A percentile compares a stretch with the other conserved stretches of the same genome.
Evolutionary conservation across 2,113 vertebrate species (phyloP).

Genomic region (Podiceps cristatus): DNA sequence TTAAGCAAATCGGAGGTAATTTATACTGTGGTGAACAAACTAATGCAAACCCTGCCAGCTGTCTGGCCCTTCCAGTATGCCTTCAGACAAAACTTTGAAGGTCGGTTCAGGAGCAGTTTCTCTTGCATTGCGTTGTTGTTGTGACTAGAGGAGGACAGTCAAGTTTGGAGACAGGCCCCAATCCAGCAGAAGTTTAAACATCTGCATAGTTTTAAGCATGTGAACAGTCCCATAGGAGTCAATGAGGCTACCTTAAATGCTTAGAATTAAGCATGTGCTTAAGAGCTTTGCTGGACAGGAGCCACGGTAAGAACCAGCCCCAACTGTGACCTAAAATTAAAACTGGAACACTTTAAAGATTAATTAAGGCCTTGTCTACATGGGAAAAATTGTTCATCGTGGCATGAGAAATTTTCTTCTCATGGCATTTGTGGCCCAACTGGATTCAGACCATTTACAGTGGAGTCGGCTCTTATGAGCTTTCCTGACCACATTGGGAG

Average conservation of each 20-base stretch:
- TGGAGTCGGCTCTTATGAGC: neutral
- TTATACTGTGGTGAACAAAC: conserved; percentile 72
- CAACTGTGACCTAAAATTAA: conserved; percentile 69
- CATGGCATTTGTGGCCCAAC: conserved; percentile 41
- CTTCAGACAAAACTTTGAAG: conserved; percentile 65
- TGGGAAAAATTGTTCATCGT: conserved; percentile 59
- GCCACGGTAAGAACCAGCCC: conserved; percentile 53
- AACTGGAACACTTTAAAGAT: conserved; percentile 69
- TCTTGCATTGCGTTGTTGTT: neutral
- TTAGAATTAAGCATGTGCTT: conserved; percentile 49
- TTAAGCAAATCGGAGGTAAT: conserved; percentile 72
- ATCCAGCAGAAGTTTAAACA: conserved; percentile 20
- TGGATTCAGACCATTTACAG: conserved; percentile 51
- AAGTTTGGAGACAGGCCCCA: neutral
- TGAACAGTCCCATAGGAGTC: conserved; percentile 38
- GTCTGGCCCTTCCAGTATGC: conserved; percentile 68
- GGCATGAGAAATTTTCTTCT: conserved; percentile 68
- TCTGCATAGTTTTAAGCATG: conserved; percentile 38
- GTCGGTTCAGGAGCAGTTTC: neutral
- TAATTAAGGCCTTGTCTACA: conserved; percentile 69
- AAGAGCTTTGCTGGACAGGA: conserved; percentile 58
- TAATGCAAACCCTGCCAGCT: conserved; percentile 73
- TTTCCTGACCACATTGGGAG: conserved; percentile 19
- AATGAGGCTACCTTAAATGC: conserved; percentile 22
- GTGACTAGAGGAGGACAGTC: conserved; percentile 25